Percentiles rank a stretch among this genome's conserved stretches.
Evolutionary conservation across 2,113 vertebrate genomes (phyloP).

Genomic region (Prinia subflava): DNA sequence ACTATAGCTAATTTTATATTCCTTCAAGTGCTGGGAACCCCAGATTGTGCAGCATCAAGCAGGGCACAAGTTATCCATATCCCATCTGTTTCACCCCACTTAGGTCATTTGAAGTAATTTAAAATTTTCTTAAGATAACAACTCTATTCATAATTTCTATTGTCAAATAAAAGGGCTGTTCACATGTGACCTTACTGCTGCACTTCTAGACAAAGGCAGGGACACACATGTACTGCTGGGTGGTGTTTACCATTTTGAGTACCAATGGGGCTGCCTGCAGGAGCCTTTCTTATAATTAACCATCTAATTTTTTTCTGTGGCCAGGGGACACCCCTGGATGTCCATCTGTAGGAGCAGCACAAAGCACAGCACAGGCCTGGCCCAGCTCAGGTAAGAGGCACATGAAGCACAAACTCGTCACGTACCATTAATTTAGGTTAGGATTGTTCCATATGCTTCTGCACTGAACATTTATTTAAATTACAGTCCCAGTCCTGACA

Average conservation of each 20-base stretch:
- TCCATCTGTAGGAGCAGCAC: background rate
- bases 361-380: background rate
- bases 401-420: fast-evolving
- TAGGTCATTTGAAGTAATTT: background rate
- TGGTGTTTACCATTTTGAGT: background rate
- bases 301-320: background rate
- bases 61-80: background rate
- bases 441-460: background rate
- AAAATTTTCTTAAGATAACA: background rate
- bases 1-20: background rate
- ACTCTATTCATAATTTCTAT: background rate
- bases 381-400: too few relatives aligned
- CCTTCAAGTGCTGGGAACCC: background rate
- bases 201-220: background rate
- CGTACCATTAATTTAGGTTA: fast-evolving
- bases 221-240: background rate
- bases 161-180: background rate
- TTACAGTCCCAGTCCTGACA: background rate
- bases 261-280: background rate
- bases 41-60: background rate
- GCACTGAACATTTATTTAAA: background rate
- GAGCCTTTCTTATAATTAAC: background rate
- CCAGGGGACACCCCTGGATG: background rate
- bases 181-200: background rate
- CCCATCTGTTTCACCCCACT: background rate